Evolutionary conservation across 2,888 invertebrate species (phyloP).

Genomic region (Diarsia rubi): DNA sequence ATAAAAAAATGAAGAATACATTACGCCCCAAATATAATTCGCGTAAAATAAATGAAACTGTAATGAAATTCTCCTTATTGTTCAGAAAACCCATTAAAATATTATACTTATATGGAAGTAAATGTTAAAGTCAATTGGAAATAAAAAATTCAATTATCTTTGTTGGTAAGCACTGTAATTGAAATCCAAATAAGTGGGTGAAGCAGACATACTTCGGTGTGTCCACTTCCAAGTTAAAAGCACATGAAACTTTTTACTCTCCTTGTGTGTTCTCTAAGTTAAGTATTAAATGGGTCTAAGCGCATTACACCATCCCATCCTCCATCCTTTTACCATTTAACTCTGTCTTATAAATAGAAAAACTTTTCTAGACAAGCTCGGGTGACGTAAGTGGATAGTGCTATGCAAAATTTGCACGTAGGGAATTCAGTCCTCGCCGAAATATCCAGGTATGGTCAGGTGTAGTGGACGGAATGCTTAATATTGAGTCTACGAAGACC

Average conservation of each 20-base stretch:
- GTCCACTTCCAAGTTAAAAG: conserved; percentile 37
- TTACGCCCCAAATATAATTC: conserved; percentile 27
- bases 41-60: conserved; percentile 39
- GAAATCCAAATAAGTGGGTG: conserved; percentile 1
- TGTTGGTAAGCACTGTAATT: not conserved
- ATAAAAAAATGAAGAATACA: conserved; percentile 22
- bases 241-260: conserved; percentile 42
- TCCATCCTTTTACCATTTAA: conserved; percentile 21
- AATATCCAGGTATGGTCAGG: conserved; percentile 63
- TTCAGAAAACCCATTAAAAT: conserved; percentile 14
- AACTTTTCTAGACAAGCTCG: conserved; percentile 23
- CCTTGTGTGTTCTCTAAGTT: conserved; percentile 14
- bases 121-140: not conserved
- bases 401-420: conserved; percentile 60
- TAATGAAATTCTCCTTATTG: conserved; percentile 16
- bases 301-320: conserved; percentile 28
- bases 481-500: conserved; percentile 56
- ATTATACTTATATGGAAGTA: conserved; percentile 7
- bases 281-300: conserved; percentile 43
- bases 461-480: conserved; percentile 66
- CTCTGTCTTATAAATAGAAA: conserved; percentile 36
- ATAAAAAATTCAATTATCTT: not conserved
- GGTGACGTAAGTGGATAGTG: conserved; percentile 27
- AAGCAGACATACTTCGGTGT: not conserved
- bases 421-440: conserved; percentile 59